Base-by-base conservation (phyloP, 2,797 vertebrate genomes). In the Falco berigora region DNA sequence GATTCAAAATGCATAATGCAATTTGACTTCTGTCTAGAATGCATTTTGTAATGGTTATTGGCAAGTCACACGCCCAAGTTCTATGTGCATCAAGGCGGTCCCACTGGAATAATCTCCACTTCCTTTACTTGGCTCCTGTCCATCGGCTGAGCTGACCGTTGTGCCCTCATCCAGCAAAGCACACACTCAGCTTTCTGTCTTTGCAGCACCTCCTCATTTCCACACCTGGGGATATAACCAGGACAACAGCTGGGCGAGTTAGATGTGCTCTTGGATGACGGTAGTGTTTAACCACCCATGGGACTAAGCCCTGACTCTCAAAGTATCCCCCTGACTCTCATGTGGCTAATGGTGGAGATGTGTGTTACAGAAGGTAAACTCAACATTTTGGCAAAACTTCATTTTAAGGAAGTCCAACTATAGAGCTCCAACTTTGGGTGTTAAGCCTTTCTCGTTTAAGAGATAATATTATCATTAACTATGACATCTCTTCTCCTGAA, bases 331-430 rank as follows among this genome's bases (percentile, higher is more conserved):
- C 38, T 17, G 47, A 32, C 21, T 56, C 22, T 87, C 49, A 28
- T 0, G 28, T 71, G 83, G 44, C 67, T 87, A 76, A 53, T 15
- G 46, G 49, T 55, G 46, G 68, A 78, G 72, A 58, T 78, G 64
- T 40, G 46, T 77, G 47, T 62, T 80, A 66, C 1, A 49, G 55
- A 88, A 86, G 30, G 68, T 87, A 93, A 93, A 92, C 50, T 66
- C 64, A 58, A 80, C 36, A 12, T 58, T 96, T 95, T 96, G 96
- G 91, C 94, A 95, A 95, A 88, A 82, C 67, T 79, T 82, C 38
- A 46, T 72, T 92, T 96, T 90, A 95, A 94, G 86, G 96, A 59
- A 69, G 38, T 50, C 19, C 50, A 86, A 22, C 58, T 27, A 30
- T 0, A 74, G 32, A 91, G 46, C 62, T 96, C 66, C 50, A 81